These are phyloP conservation scores for Sebastes cheni DNA, from an alignment of 2,797 vertebrate genomes.

Conservation along the genomic window DNA sequence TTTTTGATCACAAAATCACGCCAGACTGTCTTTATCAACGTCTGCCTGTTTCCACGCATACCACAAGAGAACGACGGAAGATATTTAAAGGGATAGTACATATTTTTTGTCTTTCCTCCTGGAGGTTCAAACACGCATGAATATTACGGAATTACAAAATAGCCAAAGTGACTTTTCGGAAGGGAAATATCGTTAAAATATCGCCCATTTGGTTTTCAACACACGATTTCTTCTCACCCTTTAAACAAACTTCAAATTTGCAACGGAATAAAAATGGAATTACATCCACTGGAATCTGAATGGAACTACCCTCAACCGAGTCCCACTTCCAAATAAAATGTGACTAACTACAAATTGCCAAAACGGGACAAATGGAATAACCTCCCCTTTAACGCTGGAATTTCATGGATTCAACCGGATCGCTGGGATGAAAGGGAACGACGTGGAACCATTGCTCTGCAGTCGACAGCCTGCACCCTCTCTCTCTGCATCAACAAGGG, in stretches of 20 bases:
- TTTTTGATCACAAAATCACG: not conserved
- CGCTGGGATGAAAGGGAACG: constrained; percentile 1
- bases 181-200: constrained; percentile 1
- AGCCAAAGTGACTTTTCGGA: constrained; percentile 35
- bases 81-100: not conserved
- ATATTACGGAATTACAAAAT: constrained; percentile 31
- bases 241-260: constrained; percentile 19
- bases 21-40: constrained; percentile 45
- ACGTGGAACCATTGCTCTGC: constrained; percentile 35
- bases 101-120: not conserved
- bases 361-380: constrained; percentile 17
- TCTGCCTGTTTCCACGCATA: constrained; percentile 18
- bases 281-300: constrained; percentile 8
- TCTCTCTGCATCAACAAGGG: constrained; percentile 74
- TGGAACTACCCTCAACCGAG: not conserved
- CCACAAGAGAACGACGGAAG: not conserved
- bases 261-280: constrained; percentile 18
- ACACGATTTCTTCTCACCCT: constrained; percentile 12
- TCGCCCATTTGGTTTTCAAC: constrained; percentile 1
- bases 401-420: constrained; percentile 31
- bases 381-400: constrained; percentile 29
- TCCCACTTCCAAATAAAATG: not conserved
- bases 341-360: not conserved
- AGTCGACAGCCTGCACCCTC: constrained; percentile 41
- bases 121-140: constrained; percentile 2